Conservation (phyloP, 1,140 invertebrate genomes). For the Olivierus martensii region DNA sequence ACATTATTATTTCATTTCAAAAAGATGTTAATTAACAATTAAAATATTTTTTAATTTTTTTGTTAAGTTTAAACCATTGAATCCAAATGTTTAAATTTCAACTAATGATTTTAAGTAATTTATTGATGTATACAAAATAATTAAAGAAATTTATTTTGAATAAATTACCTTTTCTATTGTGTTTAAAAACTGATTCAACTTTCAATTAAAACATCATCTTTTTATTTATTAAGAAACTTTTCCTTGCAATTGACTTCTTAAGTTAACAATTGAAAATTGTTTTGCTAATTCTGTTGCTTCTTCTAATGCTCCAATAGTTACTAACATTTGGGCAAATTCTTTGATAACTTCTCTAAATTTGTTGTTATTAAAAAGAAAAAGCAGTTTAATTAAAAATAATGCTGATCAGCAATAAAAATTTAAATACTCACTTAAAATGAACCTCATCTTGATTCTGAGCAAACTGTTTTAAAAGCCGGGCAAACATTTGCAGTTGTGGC, state of each 20-base stretch:
- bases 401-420: slow-evolving; percentile 6
- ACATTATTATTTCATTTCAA: too few species aligned
- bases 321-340: slow-evolving; percentile 27
- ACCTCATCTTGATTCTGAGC: slow-evolving; percentile 19
- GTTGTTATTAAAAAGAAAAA: slow-evolving; percentile 13
- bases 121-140: too few species aligned
- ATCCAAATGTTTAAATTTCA: too few species aligned
- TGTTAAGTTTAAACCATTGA: too few species aligned
- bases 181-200: too few species aligned
- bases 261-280: slow-evolving; percentile 24
- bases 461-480: slow-evolving; percentile 27
- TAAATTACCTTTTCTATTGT: too few species aligned
- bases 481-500: slow-evolving; percentile 30
- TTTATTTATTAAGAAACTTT: too few species aligned
- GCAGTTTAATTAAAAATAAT: background rate
- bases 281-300: slow-evolving; percentile 27
- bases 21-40: too few species aligned
- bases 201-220: too few species aligned
- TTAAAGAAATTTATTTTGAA: too few species aligned
- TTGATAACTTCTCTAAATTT: slow-evolving; percentile 27
- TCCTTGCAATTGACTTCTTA: slow-evolving; percentile 7
- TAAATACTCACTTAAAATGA: background rate
- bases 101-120: too few species aligned
- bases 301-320: slow-evolving; percentile 29
- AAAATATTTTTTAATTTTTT: too few species aligned